Evolutionary conservation across 2,888 invertebrate species (phyloP), one percentile per base, ranked within the genome.

Genomic region (Chrysotoxum bicinctum): DNA sequence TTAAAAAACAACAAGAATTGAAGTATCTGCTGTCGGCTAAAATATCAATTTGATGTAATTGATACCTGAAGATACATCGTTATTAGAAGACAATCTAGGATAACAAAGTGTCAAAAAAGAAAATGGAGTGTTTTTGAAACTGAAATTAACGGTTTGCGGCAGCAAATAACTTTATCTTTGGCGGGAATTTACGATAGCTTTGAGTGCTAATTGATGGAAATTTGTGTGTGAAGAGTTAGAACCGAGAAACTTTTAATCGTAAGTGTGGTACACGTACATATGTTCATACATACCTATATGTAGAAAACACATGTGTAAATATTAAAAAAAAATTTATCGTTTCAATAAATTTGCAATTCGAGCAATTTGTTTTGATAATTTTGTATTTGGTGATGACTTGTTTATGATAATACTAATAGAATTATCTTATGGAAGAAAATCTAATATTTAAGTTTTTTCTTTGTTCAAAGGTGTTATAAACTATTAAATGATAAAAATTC

Each of bases 331-430:
- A n/a, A 26, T 26, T 26, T 26, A 26, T 6, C 52, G 54, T 73
- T 62, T 75, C 37, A 40, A 50, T 35, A 45, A 70, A 70, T 70
- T 26, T 56, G 60, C 68, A 69, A 85, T 69, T 21, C 50, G 72
- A 56, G 54, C 73, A 81, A 81, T 81, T 77, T 72, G 60, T 21
- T 66, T 52, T 48, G 80, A 76, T 76, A 45, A 75, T 75, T 76
- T 70, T 52, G 58, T 82, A 23, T 77, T 83, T 72, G 19, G 40
- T 83, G 77, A 81, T 85, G 80, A 85, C 73, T 85, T 80, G 68
- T 77, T 77, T 80, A 85, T 69, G 68, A 80, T 48, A 16, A 43
- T 40, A 73, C 77, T 81, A 81, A 85, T 85, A 76, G 69, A 62
- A 45, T 10, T 40, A 40, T 26, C 40, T 23, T 60, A 10, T 19